Evolutionary conservation across 2,797 vertebrate genomes (phyloP).

Genomic region (Fistularia commersonii): DNA sequence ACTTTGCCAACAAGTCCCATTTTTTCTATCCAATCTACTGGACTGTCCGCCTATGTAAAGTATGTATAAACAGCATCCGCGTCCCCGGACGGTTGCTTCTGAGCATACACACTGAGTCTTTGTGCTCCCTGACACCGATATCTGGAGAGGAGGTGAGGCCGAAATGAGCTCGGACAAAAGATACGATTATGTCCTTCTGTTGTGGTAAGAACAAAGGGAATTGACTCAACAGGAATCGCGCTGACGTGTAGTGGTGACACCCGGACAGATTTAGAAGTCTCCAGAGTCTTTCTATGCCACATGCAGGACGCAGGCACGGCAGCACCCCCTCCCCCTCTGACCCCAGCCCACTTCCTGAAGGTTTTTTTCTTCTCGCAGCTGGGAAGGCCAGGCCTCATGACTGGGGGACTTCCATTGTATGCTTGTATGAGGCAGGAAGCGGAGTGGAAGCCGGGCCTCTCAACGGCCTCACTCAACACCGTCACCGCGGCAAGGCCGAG

Average conservation of each 20-base stretch:
- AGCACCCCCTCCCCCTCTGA: conserved; percentile 5
- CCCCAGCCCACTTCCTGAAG: conserved; percentile 43
- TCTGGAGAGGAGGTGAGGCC: conserved; percentile 9
- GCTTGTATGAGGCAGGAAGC: conserved; percentile 61
- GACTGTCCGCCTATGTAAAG: too few species aligned
- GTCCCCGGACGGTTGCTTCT: too few species aligned
- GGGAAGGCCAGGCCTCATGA: conserved; percentile 59
- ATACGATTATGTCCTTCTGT: conserved; percentile 41
- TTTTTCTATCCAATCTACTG: too few species aligned
- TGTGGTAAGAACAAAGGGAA: conserved; percentile 42
- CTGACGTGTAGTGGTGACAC: conserved; percentile 40
- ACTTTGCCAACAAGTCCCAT: too few species aligned
- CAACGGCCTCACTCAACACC: conserved; percentile 65
- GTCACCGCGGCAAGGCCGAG: conserved; percentile 54
- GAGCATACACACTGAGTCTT: too few species aligned
- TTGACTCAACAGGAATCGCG: conserved; percentile 39
- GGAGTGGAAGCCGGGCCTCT: conserved; percentile 55
- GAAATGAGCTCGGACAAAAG: conserved; percentile 25
- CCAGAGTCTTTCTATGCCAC: conserved; percentile 32
- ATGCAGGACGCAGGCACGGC: conserved; percentile 8
- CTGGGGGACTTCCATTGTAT: conserved; percentile 67
- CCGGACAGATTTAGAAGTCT: conserved; percentile 27
- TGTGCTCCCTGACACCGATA: conserved; percentile 8
- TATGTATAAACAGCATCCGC: too few species aligned
- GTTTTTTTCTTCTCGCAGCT: conserved; percentile 52